Percentiles rank a stretch among this genome's conserved stretches.
These are phyloP conservation scores for Acrobasis suavella DNA, from an alignment of 2,888 invertebrate genomes.

Conservation along the genomic window DNA sequence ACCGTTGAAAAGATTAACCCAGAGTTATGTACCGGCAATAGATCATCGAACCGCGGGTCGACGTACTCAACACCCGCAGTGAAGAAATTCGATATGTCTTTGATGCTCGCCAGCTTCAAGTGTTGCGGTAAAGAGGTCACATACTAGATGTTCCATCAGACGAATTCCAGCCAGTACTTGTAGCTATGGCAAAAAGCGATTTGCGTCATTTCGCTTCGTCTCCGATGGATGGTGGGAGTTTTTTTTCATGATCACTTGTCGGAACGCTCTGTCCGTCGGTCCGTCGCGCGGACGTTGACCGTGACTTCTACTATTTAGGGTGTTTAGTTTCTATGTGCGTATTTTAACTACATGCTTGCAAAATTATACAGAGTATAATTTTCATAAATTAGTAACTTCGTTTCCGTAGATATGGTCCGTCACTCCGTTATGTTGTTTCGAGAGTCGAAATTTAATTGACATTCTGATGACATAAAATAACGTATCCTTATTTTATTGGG, in stretches of 20 bases:
- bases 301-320: conserved; percentile 66
- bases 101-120: conserved; percentile 50
- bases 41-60: conserved; percentile 53
- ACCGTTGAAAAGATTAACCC: conserved; percentile 22
- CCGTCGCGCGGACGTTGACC: conserved; percentile 75
- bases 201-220: conserved; percentile 67
- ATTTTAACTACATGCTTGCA: conserved; percentile 26
- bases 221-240: conserved; percentile 56
- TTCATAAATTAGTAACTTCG: conserved; percentile 2
- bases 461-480: background rate
- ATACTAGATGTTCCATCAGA: conserved; percentile 60
- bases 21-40: conserved; percentile 38
- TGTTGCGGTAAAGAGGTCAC: conserved; percentile 54
- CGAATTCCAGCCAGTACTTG: conserved; percentile 56
- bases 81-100: conserved; percentile 62
- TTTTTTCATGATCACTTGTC: conserved; percentile 69
- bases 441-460: conserved; percentile 24
- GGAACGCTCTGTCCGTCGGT: conserved; percentile 64
- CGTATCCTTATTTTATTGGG: too few relatives aligned
- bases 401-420: conserved; percentile 12
- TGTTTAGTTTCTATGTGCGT: conserved; percentile 53
- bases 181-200: conserved; percentile 60
- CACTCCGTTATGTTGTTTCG: conserved; percentile 1
- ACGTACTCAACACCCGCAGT: conserved; percentile 44
- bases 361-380: conserved; percentile 20